These are phyloP conservation scores for Eudasyphora cyanicolor DNA, from an alignment of 2,888 invertebrate species.

Conservation along the genomic window DNA sequence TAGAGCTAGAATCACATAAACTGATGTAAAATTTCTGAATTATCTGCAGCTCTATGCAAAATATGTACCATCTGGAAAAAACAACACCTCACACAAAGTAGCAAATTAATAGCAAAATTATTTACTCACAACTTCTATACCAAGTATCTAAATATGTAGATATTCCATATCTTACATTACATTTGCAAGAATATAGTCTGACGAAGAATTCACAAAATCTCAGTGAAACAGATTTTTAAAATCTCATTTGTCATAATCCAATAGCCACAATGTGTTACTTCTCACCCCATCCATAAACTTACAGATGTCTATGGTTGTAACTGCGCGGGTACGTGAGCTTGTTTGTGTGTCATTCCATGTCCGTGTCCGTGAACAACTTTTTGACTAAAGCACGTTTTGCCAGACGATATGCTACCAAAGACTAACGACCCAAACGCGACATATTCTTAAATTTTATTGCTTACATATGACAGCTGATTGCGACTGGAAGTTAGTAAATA, in stretches of 20 bases:
- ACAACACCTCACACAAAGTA: no score
- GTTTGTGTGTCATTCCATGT: neutral
- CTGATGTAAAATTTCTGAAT: no score
- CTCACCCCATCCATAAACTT: neutral
- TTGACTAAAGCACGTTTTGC: conserved; percentile 43
- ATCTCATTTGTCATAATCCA: neutral
- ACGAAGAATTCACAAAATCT: no score
- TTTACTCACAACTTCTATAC: no score
- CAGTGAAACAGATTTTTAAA: neutral
- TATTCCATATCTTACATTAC: no score
- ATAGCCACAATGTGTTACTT: no score
- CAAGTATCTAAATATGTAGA: no score
- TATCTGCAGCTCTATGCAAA: no score
- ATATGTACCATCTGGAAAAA: no score
- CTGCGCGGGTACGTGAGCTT: neutral
- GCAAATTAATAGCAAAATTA: no score
- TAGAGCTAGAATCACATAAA: no score
- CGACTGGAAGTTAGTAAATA: conserved; percentile 51
- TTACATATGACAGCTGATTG: conserved; percentile 58
- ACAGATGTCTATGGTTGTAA: neutral
- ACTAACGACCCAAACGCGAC: conserved; percentile 50
- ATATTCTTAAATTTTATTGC: conserved; percentile 58
- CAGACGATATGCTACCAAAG: conserved; percentile 45
- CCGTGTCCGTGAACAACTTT: conserved; percentile 12
- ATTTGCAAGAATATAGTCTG: no score